phyloP scores from a whole-genome alignment of 2,113 vertebrate genomes.

The Chauna torquata region DNA sequence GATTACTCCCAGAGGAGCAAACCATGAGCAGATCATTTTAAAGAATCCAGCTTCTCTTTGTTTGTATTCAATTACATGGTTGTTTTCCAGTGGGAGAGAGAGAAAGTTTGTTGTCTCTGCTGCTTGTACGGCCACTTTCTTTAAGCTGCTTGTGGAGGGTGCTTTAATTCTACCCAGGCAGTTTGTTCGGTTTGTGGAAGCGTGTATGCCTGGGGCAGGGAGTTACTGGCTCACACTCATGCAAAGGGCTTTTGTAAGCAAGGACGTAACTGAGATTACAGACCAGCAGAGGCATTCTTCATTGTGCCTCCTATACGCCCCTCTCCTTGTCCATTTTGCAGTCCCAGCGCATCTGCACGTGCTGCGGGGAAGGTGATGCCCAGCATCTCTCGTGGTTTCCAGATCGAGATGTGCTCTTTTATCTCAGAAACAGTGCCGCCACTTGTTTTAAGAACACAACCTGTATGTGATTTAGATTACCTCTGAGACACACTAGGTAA shows the following conservation, averaged over 20 bases:
- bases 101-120: neutral
- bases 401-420: neutral
- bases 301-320: fast-evolving
- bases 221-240: neutral
- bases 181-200: neutral
- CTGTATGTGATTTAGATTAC: neutral
- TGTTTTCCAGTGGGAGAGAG: neutral
- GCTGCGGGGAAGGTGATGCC: neutral
- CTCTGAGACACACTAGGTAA: neutral
- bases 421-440: neutral
- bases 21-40: neutral
- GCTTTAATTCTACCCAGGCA: neutral
- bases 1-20: neutral
- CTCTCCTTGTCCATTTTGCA: neutral
- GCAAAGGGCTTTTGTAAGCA: neutral
- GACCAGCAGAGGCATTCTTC: neutral
- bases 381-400: fast-evolving
- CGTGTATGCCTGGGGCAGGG: neutral
- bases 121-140: neutral
- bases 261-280: neutral
- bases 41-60: neutral
- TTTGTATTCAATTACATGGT: neutral
- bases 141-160: neutral
- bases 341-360: fast-evolving
- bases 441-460: neutral